Conservation (phyloP, 53 echinoderm and acorn worm genomes). For the Glandiceps talaboti region DNA sequence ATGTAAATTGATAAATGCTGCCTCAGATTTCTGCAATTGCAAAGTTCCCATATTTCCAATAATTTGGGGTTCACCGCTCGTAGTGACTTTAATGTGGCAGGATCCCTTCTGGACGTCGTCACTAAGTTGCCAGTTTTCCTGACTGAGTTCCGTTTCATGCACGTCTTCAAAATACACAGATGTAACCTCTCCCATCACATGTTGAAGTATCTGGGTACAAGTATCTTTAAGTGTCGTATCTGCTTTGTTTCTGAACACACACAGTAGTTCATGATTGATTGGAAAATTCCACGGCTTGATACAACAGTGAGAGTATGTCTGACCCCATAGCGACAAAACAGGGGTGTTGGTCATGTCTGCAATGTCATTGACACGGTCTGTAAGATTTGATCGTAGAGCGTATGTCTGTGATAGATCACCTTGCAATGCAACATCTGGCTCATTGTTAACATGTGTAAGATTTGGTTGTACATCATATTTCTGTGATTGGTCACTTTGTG, state of each 20-base stretch:
- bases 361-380: conserved; percentile 6
- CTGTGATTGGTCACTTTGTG: too few species aligned
- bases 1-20: conserved; percentile 7
- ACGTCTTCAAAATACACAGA: background rate
- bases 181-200: background rate
- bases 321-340: conserved; percentile 7
- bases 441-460: too few species aligned
- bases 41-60: background rate
- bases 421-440: too few species aligned
- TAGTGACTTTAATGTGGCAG: background rate
- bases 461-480: too few species aligned
- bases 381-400: conserved; percentile 20
- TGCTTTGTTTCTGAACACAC: conserved; percentile 4
- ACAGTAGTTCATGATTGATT: conserved; percentile 53
- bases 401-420: too few species aligned
- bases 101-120: background rate
- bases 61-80: background rate
- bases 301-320: conserved; percentile 18
- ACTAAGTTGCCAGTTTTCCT: background rate
- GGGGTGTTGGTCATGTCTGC: conserved; percentile 8
- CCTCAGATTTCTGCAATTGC: background rate
- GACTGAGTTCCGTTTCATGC: background rate
- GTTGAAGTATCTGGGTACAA: background rate
- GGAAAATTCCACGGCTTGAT: conserved; percentile 35
- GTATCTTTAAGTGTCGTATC: conserved; percentile 5